Base-by-base conservation (phyloP, 2,888 invertebrate genomes). In the Drosophila helvetica region DNA sequence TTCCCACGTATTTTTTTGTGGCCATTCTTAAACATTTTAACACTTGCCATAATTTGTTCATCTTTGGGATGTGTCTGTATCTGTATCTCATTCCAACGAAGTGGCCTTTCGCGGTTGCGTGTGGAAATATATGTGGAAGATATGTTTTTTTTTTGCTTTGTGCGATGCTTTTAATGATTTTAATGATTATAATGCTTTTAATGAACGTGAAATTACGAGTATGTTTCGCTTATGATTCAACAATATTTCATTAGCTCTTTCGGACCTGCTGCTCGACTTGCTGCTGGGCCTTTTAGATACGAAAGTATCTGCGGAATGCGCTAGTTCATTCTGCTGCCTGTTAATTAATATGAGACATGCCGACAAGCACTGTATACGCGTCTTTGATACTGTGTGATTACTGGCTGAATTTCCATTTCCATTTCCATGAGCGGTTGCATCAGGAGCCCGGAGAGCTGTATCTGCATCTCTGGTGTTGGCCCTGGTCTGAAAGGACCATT, bases 201-300 rank as follows among this genome's bases (percentile, higher is more conserved):
- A 33, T 83, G 81, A 83, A 83, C 85, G 79, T 83, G 78, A 86
- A 86, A 86, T 86, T 84, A 59, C 82, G 77, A 1, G 8, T 7
- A 8, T 27, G 27, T 27, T 79, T 74, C 68, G 64, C 67, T 81
- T 69, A 59, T 73, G 62, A 81, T 8, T 8, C 8, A 27, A 27
- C 27, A 79, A 79, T 80, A 78, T 77, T 77, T 76, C 74, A 78
- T 78, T 83, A 70, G 80, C 56, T 22, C n/a, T 22, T 53, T n/a
- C 12, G n/a, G 22, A 22, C 22, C 27, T 27, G 73, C 74, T 77
- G 77, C 51, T 69, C 53, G 50, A 42, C 17, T 47, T 18, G 22
- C 33, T 33, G 33, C 33, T 33, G 12, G 5, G 12, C 33, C 4
- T 12, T 38, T 15, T 15, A 73, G 73, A 79, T 70, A 69, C 74